Conservation (phyloP, 2,888 invertebrate species). For the Hemaris fuciformis region DNA sequence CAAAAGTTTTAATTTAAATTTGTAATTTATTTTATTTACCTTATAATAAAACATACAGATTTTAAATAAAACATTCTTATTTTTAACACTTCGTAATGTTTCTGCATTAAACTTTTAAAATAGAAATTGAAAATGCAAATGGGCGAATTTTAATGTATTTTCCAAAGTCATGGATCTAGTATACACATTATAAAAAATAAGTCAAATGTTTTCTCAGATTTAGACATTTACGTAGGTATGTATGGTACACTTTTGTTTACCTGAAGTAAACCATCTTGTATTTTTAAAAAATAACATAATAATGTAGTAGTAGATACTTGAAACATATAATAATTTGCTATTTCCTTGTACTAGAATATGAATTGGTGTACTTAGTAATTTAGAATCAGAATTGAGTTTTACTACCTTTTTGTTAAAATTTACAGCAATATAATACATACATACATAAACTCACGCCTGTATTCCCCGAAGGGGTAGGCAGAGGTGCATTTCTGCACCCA, state of each 20-base stretch:
- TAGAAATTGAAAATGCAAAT: background rate
- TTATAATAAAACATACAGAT: background rate
- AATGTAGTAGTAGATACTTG: background rate
- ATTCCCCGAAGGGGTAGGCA: too few relatives aligned
- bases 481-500: too few relatives aligned
- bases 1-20: background rate
- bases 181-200: background rate
- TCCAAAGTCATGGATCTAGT: background rate
- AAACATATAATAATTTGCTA: background rate
- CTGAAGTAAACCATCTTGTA: too few relatives aligned
- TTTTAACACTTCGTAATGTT: background rate
- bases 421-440: too few relatives aligned
- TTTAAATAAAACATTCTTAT: background rate
- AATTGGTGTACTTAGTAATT: background rate
- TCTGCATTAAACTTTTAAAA: too few relatives aligned
- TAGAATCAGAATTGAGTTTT: background rate
- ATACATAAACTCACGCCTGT: too few relatives aligned
- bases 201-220: background rate
- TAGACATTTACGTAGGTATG: too few relatives aligned
- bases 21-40: background rate
- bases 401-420: background rate
- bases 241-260: too few relatives aligned
- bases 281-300: background rate
- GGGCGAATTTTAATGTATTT: background rate
- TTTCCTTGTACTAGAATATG: background rate